Base-by-base conservation (phyloP, 2,797 vertebrate genomes). In the Artibeus jamaicensis region DNA sequence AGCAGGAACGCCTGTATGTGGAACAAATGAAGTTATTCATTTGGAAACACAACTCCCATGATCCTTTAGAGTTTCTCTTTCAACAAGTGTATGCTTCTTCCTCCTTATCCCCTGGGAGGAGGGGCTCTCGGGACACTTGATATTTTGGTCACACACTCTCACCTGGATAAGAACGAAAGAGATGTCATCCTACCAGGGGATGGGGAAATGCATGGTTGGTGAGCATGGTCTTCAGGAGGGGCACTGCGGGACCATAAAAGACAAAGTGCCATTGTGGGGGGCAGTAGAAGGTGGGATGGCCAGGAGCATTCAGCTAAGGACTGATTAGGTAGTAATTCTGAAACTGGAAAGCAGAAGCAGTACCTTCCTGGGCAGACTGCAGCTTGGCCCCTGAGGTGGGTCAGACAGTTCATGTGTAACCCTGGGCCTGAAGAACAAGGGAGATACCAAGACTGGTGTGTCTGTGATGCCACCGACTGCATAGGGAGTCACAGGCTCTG, bases 241-340 rank as follows among this genome's bases (percentile, higher is more conserved):
- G 7, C 24, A 19, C 4, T 0, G 0, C 6, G n/a, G 50, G 18
- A 50, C 21, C 19, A 21, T 10, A 71, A 55, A 50, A 32, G 1
- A 76, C 67, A 91, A 81, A 48, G 11, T 24, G 37, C 15, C 15
- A 32, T 44, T 87, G 34, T 19, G 53, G 6, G 10, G 57, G n/a
- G 3, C 29, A 57, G 19, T 4, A 10, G 18, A 11, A 6, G 34
- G 11, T 83, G 32, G 67, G 50, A 22, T 32, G 4, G 4, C 2
- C 7, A 11, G 78, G 37, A 48, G 16, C 67, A 55, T 3, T 3
- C 46, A 39, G n/a, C 53, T 65, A 11, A 62, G 59, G 32, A 37
- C 6, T 57, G 11, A 39, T n/a, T 37, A 68, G 9, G 7, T 0
- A 62, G 68, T 32, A 89, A 42, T 26, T 76, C 21, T 34, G 48